Base-by-base conservation (phyloP, 2,888 invertebrate genomes). In the Podabrus alpinus region DNA sequence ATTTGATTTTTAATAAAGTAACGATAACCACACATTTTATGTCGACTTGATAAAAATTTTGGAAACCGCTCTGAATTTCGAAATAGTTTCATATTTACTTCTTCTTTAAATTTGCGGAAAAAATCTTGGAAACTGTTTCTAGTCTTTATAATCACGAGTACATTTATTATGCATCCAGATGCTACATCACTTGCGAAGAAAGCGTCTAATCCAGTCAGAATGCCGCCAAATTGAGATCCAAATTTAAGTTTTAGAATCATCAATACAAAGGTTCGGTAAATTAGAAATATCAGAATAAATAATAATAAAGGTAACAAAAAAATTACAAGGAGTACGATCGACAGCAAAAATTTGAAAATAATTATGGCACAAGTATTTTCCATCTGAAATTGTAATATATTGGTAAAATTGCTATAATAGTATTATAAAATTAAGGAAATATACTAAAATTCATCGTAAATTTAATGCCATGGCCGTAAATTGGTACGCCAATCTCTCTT, bases 161-260 rank as follows among this genome's bases (percentile, higher is more conserved):
- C 87, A 72, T 89, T 90, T 68, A 90, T 90, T 17, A 89, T 82
- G 61, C 88, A 88, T 72, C 86, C 86, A 0, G 88, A 86, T 1
- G 85, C 80, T 5, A 88, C 84, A 25, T 91, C 90, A 17, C 90
- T 79, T 24, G 89, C 88, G 90, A 90, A 90, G 71, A 90, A 87
- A 1, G 88, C 87, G 79, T 91, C 91, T 10, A 88, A 87, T 62
- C 90, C 90, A 29, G 88, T 86, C 15, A 91, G 83, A 15, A 90
- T 86, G 16, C 88, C 87, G 4, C 84, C 87, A 78, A 89, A 91
- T 74, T 86, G 82, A 59, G 86, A 83, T 61, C 87, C 87, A 19
- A 82, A 78, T 68, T 75, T 80, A 75, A 61, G 78, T 71, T 76
- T 76, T 81, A 80, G 78, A 70, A 80, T 64, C 11, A 78, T 15